phyloP scores from a whole-genome alignment of 1,140 invertebrate species.

The Geopemphigus sp. region DNA sequence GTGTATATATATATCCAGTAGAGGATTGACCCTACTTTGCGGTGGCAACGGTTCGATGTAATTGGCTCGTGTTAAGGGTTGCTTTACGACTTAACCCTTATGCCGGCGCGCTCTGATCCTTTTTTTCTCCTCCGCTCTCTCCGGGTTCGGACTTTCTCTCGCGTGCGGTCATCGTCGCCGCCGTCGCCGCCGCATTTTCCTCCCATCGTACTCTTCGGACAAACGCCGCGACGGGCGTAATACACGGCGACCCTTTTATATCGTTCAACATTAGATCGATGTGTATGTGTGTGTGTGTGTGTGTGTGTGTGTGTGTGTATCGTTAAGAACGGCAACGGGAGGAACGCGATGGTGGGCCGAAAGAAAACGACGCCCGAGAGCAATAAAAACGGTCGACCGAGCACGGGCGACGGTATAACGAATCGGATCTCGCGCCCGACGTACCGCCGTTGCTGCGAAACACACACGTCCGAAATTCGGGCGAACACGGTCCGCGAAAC shows the following conservation, averaged over 20 bases:
- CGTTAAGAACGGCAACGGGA: constrained; percentile 42
- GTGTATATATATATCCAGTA: neutral
- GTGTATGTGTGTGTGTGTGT: no score
- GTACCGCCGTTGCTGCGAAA: no score
- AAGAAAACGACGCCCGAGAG: constrained; percentile 6
- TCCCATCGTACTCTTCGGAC: neutral
- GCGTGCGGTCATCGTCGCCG: constrained; percentile 18
- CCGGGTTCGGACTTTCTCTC: neutral
- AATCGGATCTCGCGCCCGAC: no score
- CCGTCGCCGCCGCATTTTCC: no score
- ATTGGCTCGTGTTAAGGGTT: constrained; percentile 49
- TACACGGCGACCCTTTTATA: constrained; percentile 34
- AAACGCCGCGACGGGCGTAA: neutral
- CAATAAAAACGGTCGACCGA: constrained; percentile 35
- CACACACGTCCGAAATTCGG: no score
- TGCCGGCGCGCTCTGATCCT: constrained; percentile 26
- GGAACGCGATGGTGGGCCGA: constrained; percentile 13
- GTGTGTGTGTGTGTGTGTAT: constrained; percentile 21
- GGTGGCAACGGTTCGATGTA: constrained; percentile 49
- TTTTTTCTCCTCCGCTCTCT: constrained; percentile 13
- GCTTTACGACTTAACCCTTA: constrained; percentile 50
- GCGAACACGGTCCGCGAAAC: no score
- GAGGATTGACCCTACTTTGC: constrained; percentile 48
- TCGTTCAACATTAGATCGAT: constrained; percentile 40
- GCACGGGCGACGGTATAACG: no score